Percentiles rank a stretch among this genome's conserved stretches.
phyloP scores from a whole-genome alignment of 2,113 vertebrate species.

The Phrynosoma platyrhinos region DNA sequence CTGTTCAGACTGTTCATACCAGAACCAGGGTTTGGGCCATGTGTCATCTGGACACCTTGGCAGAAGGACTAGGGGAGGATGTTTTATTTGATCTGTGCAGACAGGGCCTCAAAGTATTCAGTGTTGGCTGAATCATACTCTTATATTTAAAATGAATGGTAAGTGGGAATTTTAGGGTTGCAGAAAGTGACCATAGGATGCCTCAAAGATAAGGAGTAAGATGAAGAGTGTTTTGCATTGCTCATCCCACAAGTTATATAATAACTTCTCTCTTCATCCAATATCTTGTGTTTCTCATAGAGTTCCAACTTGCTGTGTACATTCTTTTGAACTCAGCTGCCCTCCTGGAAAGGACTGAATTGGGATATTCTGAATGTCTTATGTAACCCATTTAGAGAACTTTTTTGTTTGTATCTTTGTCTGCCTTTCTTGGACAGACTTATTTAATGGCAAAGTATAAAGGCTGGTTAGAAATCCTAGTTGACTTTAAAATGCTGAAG shows the following conservation, averaged over 20 bases:
- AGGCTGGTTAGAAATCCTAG: slow-evolving; percentile 69
- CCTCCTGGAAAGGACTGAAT: slow-evolving; percentile 73
- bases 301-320: slow-evolving; percentile 58
- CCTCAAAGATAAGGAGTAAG: not conserved
- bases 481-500: slow-evolving; percentile 68
- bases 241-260: not conserved
- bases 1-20: too few species aligned
- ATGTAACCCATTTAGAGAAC: slow-evolving; percentile 74
- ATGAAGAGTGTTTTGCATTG: too few species aligned
- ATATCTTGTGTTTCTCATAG: slow-evolving; percentile 61
- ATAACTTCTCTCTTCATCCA: slow-evolving; percentile 53
- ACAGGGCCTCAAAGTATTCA: not conserved
- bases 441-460: slow-evolving; percentile 72
- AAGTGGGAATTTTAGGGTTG: not conserved
- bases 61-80: too few species aligned
- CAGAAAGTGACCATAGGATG: not conserved
- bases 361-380: slow-evolving; percentile 72
- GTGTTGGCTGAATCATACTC: not conserved
- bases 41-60: too few species aligned
- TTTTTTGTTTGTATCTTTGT: slow-evolving; percentile 73
- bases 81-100: too few species aligned
- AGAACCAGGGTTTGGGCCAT: too few species aligned
- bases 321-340: slow-evolving; percentile 63
- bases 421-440: slow-evolving; percentile 69
- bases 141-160: not conserved